Conservation (phyloP, 1,140 invertebrate genomes). For the Nephila pilipes region DNA sequence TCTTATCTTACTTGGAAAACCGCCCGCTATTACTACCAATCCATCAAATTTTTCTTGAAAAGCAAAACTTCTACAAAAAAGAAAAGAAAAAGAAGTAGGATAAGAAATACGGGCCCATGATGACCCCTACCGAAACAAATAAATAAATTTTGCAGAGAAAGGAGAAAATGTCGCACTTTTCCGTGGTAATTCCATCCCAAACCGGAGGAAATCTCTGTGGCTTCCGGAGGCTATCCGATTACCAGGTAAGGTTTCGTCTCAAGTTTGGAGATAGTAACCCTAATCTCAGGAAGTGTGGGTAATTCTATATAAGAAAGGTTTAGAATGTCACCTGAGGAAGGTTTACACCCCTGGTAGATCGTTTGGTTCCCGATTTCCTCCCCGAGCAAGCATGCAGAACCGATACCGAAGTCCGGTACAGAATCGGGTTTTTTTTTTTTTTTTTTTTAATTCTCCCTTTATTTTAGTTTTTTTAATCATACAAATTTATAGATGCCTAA, state of each 20-base stretch:
- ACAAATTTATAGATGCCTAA: background rate
- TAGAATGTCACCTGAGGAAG: conserved; percentile 32
- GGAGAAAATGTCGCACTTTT: conserved; percentile 25
- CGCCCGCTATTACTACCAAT: conserved; percentile 12
- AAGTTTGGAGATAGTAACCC: conserved; percentile 11
- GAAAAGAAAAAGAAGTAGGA: background rate
- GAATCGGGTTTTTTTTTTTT: background rate
- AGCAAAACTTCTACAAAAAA: background rate
- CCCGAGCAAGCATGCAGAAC: conserved; percentile 43
- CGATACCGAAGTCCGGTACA: background rate
- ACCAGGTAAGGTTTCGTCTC: conserved; percentile 67
- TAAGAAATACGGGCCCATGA: conserved; percentile 34
- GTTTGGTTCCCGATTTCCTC: conserved; percentile 39
- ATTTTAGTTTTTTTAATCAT: background rate
- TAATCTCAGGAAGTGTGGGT: conserved; percentile 66
- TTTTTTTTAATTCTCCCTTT: background rate
- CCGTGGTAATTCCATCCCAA: conserved; percentile 17
- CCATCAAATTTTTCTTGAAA: conserved; percentile 15
- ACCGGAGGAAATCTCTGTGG: conserved; percentile 4
- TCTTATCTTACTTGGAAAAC: background rate
- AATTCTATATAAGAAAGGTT: conserved; percentile 54
- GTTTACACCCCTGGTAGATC: background rate
- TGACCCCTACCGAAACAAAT: conserved; percentile 15
- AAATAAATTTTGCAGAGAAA: conserved; percentile 18
- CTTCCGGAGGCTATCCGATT: conserved; percentile 56